Evolutionary conservation across 2,888 invertebrate species (phyloP), one percentile per base, ranked within the genome.

Genomic region (Agrilus cyanescens): DNA sequence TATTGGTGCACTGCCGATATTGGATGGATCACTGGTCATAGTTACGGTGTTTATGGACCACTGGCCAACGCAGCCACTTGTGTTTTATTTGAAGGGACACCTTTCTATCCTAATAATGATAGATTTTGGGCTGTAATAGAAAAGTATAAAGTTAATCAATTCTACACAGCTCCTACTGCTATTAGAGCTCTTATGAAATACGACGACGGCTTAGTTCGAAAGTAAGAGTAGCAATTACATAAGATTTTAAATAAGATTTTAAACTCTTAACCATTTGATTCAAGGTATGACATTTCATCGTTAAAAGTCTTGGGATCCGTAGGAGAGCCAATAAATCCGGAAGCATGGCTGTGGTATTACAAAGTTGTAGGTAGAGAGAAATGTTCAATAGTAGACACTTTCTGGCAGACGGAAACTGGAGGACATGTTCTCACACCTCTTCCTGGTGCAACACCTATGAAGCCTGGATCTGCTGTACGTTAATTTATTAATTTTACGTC

Each of bases 341-440:
- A 96, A 65, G 96, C 96, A 0, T 97, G 96, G 96, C 65, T 85
- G 38, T 97, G 96, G 96, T 96, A 94, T 66, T 84, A 93, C 65
- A 76, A 81, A 52, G 60, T 82, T 25, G 77, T 95, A 18, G 95
- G 95, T 4, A 75, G 79, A 47, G 78, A 78, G 37, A 80, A 78
- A 49, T 91, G 91, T 67, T 89, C 95, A 42, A 85, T 99, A 58
- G 90, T 88, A 0, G 98, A 99, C 63, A 99, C 98, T 0, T 98
- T 94, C 70, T 98, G 97, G 97, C 98, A 98, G 71, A 98, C 98
- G 1, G 98, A 98, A 73, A 98, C 97, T 4, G 97, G 97, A 7
- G 97, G 97, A 1, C 96, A 97, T 69, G 89, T 96, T 14, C 75
- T 98, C 37, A 94, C 96, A 30, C 91, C 96, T 29, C 68, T 98